Evolutionary conservation across 2,113 vertebrate species (phyloP), one percentile per base, ranked within the genome.

Genomic region (Poeciliopsis prolifica): DNA sequence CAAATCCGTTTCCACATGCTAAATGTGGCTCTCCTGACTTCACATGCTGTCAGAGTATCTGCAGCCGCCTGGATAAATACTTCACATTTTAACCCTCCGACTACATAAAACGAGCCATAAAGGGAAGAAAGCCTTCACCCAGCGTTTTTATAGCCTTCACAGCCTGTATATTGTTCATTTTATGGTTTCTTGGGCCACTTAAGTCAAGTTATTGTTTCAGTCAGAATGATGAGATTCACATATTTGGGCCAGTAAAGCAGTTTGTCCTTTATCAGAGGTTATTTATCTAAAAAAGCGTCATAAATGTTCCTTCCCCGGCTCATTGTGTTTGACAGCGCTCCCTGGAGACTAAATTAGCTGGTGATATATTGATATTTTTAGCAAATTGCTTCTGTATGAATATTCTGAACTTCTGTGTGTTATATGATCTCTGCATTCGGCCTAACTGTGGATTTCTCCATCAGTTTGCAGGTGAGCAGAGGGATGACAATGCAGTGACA

Each of bases 391-490:
- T 5, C 51, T 8, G 17, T 24, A 24, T 54, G 9, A 54, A 24
- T 22, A 22, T 54, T 7, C 48, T 58, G 51, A 58, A 11, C n/a
- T 58, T 9, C 2, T n/a, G 2, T 58, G 24, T 58, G 3, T 58
- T 10, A 58, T 10, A n/a, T 48, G 10, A 58, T n/a, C 51, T 58
- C n/a, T 58, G 33, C 63, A 61, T 74, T 15, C 0, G 68, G 65
- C n/a, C 35, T 15, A 2, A 51, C 68, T 28, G 28, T 71, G 67
- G 70, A 70, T 74, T 74, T 74, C 74, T 75, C 72, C 64, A 29
- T 78, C 63, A 78, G 51, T 66, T 65, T 68, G 69, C 84, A 74
- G 74, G 71, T 60, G 71, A 82, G 72, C 81, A 65, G 68, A 70
- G 65, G 58, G 77, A 60, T 68, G 82, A 72, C 76, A 58, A n/a